phyloP scores from a whole-genome alignment of 2,113 vertebrate species.

The Trichomycterus rosablanca region DNA sequence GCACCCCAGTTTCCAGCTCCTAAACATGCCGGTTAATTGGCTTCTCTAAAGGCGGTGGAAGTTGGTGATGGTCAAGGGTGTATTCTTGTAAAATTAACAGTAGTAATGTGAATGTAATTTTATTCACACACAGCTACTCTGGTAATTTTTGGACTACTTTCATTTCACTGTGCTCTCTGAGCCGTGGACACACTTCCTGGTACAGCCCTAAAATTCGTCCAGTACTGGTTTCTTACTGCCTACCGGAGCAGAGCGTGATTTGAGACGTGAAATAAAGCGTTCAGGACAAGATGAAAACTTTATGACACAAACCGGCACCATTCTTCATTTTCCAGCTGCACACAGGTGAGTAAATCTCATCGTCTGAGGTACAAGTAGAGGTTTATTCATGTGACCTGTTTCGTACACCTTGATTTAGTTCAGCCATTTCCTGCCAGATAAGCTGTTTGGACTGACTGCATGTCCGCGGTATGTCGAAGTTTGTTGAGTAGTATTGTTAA shows the following conservation, averaged over 20 bases:
- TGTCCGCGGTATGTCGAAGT: not conserved
- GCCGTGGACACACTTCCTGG: conserved; percentile 11
- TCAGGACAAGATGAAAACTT: not conserved
- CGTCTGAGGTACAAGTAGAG: not conserved
- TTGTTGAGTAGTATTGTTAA: too few species aligned
- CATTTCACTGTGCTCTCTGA: not conserved
- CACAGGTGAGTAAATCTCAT: not conserved
- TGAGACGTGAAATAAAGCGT: not conserved
- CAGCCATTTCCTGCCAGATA: conserved; percentile 11
- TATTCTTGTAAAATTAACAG: too few species aligned
- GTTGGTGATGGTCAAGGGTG: too few species aligned
- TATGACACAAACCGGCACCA: not conserved
- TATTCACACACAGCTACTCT: too few species aligned
- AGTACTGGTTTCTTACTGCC: not conserved
- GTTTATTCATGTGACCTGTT: not conserved
- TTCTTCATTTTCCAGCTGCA: not conserved
- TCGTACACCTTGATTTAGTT: not conserved
- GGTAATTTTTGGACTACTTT: too few species aligned
- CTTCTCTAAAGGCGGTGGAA: too few species aligned
- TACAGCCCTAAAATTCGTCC: not conserved
- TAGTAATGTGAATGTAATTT: not conserved
- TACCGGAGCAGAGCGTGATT: not conserved
- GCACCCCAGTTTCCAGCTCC: too few species aligned
- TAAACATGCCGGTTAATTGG: too few species aligned
- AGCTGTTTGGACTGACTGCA: not conserved